Evolutionary conservation across 1,140 invertebrate species (phyloP).

Genomic region (Papilio aristodemus): DNA sequence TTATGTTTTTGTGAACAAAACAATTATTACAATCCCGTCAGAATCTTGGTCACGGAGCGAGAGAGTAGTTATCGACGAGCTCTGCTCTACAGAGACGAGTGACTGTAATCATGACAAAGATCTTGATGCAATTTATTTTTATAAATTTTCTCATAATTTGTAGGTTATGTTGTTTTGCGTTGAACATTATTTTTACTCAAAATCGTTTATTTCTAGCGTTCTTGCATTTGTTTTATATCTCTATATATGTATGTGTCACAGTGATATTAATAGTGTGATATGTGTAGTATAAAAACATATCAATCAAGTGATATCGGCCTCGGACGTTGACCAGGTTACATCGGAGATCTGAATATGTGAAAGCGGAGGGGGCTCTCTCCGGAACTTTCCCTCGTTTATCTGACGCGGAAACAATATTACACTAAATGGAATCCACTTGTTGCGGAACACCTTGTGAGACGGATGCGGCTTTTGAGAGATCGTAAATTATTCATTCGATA

Average conservation of each 20-base stretch:
- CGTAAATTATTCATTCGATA: background rate
- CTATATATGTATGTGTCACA: too few relatives aligned
- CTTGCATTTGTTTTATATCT: too few relatives aligned
- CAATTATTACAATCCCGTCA: slow-evolving; percentile 15
- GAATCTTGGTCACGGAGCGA: slow-evolving; percentile 6
- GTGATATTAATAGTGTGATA: background rate
- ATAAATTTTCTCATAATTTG: too few relatives aligned
- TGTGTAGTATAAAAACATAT: background rate
- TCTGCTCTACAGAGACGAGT: background rate
- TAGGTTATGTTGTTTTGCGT: too few relatives aligned
- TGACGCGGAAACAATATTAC: slow-evolving; percentile 17
- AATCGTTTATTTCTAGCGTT: too few relatives aligned
- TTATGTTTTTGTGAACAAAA: slow-evolving; percentile 9
- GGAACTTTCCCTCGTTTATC: background rate
- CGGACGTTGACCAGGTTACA: background rate
- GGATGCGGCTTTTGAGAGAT: background rate
- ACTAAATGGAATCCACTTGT: slow-evolving; percentile 1
- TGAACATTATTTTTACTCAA: too few relatives aligned
- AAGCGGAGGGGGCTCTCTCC: slow-evolving; percentile 1
- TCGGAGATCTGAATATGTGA: background rate
- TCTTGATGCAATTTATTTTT: background rate
- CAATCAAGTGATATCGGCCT: background rate
- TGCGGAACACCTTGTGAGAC: background rate
- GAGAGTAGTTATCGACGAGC: background rate
- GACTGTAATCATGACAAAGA: background rate